These are phyloP conservation scores for Paradoxurus hermaphroditus DNA, from an alignment of 2,113 vertebrate species.

Conservation along the genomic window DNA sequence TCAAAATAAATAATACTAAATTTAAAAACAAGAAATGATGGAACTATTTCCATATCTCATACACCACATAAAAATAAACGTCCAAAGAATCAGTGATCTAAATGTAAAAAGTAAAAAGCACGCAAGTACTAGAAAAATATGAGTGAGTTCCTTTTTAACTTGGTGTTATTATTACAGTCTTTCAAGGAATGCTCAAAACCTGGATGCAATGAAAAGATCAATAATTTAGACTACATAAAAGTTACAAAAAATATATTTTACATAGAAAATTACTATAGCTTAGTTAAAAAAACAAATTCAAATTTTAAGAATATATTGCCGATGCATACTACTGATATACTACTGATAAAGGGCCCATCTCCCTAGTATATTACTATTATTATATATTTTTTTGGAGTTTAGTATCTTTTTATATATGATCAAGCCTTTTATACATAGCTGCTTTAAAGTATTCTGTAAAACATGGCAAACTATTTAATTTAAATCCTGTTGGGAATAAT, in stretches of 20 bases:
- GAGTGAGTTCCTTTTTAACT: background rate
- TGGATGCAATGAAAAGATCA: background rate
- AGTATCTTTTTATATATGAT: too few species aligned
- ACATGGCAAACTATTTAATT: conserved; percentile 62
- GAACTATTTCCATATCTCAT: too few species aligned
- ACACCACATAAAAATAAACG: background rate
- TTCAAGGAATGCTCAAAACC: background rate
- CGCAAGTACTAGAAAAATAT: background rate
- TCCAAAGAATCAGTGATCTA: background rate
- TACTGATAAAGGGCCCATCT: background rate
- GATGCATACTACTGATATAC: background rate
- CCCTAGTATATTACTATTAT: background rate
- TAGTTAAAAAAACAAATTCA: too few species aligned
- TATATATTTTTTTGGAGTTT: too few species aligned
- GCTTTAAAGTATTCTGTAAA: conserved; percentile 39
- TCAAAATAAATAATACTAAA: too few species aligned
- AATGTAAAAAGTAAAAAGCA: background rate
- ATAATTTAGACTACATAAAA: background rate
- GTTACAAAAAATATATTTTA: background rate
- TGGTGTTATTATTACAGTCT: background rate
- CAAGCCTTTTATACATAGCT: too few species aligned
- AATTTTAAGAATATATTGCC: background rate
- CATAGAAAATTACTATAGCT: background rate
- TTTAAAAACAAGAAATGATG: too few species aligned
- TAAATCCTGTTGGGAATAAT: conserved; percentile 65